A percentile compares a stretch with the other conserved stretches of the same genome.
These are phyloP conservation scores for Heterodera carotae DNA, from an alignment of 1,140 invertebrate genomes.

Conservation along the genomic window DNA sequence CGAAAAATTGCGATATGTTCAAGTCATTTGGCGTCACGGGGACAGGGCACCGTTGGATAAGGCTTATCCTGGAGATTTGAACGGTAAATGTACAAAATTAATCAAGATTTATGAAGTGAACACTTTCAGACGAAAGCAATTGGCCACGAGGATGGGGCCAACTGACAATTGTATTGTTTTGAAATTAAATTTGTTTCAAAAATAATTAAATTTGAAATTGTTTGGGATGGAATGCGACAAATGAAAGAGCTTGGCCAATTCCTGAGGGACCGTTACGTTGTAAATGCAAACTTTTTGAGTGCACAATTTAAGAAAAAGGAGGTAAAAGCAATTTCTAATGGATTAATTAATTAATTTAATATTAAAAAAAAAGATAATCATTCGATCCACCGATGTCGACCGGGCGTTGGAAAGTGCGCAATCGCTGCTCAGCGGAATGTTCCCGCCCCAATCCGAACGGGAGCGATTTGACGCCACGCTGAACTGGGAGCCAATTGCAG, in stretches of 20 bases:
- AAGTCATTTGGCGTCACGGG: constrained; percentile 34
- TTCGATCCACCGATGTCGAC: constrained; percentile 37
- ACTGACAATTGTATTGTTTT: constrained; percentile 25
- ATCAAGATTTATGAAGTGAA: not conserved
- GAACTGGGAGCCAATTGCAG: constrained; percentile 43
- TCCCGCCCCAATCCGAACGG: constrained; percentile 8
- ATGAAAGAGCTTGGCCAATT: constrained; percentile 25
- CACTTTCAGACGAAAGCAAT: constrained; percentile 23
- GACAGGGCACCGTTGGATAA: constrained; percentile 28
- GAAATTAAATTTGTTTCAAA: constrained; percentile 1
- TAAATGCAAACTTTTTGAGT: not conserved
- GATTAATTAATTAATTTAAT: not conserved
- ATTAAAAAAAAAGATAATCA: constrained; percentile 29
- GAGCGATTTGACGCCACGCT: constrained; percentile 35
- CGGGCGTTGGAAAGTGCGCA: constrained; percentile 41
- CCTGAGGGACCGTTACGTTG: constrained; percentile 3
- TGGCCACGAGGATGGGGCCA: constrained; percentile 33
- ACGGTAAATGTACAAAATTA: constrained; percentile 11
- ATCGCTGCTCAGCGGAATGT: constrained; percentile 37
- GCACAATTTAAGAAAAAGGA: constrained; percentile 13
- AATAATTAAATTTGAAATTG: not conserved
- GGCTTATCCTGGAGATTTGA: constrained; percentile 23
- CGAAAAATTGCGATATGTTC: constrained; percentile 21
- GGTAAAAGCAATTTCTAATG: not conserved
- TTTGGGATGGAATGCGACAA: constrained; percentile 15